phyloP scores from a whole-genome alignment of 2,113 vertebrate species.

The Ceyx margarethae region DNA sequence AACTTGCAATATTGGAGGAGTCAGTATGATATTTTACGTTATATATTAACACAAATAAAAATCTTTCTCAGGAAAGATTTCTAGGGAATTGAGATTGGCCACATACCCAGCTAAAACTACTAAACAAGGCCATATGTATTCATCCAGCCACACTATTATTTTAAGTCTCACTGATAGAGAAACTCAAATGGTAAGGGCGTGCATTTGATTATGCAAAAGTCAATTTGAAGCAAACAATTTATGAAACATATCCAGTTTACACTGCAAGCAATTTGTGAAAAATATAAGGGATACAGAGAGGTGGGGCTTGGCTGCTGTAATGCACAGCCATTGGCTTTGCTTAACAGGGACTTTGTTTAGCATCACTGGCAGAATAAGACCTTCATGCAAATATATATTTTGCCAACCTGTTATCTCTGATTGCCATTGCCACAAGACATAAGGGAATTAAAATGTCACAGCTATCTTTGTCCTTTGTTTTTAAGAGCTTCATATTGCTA shows the following conservation, averaged over 20 bases:
- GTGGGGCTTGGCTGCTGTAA: not conserved
- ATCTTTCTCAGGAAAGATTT: not conserved
- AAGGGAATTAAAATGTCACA: not conserved
- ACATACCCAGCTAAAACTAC: not conserved
- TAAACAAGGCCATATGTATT: not conserved
- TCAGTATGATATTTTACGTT: not conserved
- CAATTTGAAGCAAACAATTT: not conserved
- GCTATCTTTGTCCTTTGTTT: not conserved
- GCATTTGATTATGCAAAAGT: conserved; percentile 1
- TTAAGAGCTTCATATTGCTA: not conserved
- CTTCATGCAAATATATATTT: not conserved
- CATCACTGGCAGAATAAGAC: not conserved
- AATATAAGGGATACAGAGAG: not conserved
- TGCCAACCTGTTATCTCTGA: not conserved
- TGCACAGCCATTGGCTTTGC: not conserved
- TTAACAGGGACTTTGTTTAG: not conserved
- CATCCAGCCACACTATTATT: not conserved
- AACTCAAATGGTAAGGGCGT: not conserved
- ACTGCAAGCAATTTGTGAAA: not conserved
- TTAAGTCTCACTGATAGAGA: not conserved
- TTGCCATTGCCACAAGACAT: not conserved
- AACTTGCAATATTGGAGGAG: not conserved
- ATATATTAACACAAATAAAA: not conserved
- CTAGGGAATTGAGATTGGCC: not conserved
- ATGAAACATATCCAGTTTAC: not conserved